Evolutionary conservation across 2,797 vertebrate genomes (phyloP).

Genomic region (Siniperca undulata): DNA sequence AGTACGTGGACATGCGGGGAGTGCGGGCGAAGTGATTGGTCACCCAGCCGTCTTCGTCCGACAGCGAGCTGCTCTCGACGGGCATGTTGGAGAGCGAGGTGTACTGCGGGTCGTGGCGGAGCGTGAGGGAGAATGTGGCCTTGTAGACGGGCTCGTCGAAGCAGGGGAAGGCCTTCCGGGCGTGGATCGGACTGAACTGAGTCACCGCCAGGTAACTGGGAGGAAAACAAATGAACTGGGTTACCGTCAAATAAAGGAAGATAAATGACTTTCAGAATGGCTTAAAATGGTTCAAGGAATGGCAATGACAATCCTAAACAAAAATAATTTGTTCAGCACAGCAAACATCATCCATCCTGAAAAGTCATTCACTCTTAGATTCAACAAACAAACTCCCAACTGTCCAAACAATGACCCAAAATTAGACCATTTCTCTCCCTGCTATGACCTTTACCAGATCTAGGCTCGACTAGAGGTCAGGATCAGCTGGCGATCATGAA

Average conservation of each 20-base stretch:
- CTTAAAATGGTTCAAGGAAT: not conserved
- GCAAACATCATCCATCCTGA: not conserved
- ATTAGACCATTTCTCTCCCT: too few species aligned
- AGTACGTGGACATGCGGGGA: conserved; percentile 95
- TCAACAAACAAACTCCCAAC: too few species aligned
- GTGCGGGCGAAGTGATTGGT: conserved; percentile 91
- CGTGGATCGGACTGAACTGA: conserved; percentile 93
- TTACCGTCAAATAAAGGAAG: not conserved
- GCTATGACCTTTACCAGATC: too few species aligned
- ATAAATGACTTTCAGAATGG: rapidly evolving
- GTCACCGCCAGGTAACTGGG: conserved; percentile 92
- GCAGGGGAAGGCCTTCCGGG: conserved; percentile 90
- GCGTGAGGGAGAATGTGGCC: conserved; percentile 92
- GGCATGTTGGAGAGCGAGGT: conserved; percentile 95
- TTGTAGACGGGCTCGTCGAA: conserved; percentile 92
- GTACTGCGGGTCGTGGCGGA: conserved; percentile 91
- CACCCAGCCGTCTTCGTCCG: conserved; percentile 91
- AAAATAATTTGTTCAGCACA: not conserved
- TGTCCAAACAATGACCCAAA: too few species aligned
- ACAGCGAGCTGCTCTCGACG: conserved; percentile 85
- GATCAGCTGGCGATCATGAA: too few species aligned
- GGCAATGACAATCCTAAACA: too few species aligned
- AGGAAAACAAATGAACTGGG: not conserved
- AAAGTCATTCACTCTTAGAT: not conserved
- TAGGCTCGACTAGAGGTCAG: too few species aligned